Percentiles rank a stretch among this genome's conserved stretches.
These are phyloP conservation scores for Colostygia pectinataria DNA, from an alignment of 2,888 invertebrate species.

Conservation along the genomic window DNA sequence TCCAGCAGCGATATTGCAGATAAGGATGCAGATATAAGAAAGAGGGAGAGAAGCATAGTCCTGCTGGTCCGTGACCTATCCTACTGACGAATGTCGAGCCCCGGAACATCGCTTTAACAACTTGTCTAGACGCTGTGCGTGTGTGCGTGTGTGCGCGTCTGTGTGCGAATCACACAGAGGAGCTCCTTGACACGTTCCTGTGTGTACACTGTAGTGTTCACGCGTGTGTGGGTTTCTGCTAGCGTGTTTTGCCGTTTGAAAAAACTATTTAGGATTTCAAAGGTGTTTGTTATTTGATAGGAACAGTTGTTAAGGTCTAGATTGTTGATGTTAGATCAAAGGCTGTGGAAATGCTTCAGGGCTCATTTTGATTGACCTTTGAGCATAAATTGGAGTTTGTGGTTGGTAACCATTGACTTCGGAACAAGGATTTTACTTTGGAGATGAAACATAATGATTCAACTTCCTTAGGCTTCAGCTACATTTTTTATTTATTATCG, in stretches of 20 bases:
- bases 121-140: slow-evolving; percentile 70
- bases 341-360: neutral
- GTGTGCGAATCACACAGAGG: slow-evolving; percentile 42
- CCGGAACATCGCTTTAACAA: slow-evolving; percentile 80
- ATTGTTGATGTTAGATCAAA: slow-evolving; percentile 12
- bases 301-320: slow-evolving; percentile 18
- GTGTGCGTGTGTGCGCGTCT: slow-evolving; percentile 45
- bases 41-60: slow-evolving; percentile 58
- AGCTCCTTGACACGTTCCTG: neutral
- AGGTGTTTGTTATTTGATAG: slow-evolving; percentile 23
- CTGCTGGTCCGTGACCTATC: slow-evolving; percentile 81
- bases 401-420: no score
- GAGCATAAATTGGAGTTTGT: no score
- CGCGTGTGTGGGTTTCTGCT: slow-evolving; percentile 1
- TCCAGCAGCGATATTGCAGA: slow-evolving; percentile 43
- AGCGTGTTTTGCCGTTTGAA: slow-evolving; percentile 26
- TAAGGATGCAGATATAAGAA: slow-evolving; percentile 45
- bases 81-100: slow-evolving; percentile 81
- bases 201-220: slow-evolving; percentile 2
- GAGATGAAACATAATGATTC: neutral
- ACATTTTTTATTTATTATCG: no score
- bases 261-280: slow-evolving; percentile 34
- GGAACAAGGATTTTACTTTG: neutral
- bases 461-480: neutral
- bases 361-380: neutral